A percentile compares a stretch with the other conserved stretches of the same genome.
Evolutionary conservation across 2,888 invertebrate genomes (phyloP).

Genomic region (Pandemis heparana): DNA sequence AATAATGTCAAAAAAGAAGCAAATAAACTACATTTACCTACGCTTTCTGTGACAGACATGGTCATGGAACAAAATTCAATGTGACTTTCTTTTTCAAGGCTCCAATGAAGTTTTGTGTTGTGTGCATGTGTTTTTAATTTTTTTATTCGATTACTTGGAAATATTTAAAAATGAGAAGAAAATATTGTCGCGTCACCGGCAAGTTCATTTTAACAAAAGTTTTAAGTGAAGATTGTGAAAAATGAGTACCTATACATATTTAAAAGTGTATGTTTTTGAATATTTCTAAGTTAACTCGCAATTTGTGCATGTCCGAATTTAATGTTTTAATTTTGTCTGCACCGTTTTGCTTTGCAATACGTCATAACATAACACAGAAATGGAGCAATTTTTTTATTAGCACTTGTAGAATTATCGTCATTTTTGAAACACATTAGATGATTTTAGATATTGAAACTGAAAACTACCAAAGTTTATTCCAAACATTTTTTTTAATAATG

Average conservation of each 20-base stretch:
- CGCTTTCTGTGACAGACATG: neutral
- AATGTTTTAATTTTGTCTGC: constrained; percentile 58
- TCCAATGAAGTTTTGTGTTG: constrained; percentile 39
- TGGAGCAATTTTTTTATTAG: constrained; percentile 59
- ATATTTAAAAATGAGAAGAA: neutral
- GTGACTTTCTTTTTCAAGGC: neutral
- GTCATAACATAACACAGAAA: constrained; percentile 51
- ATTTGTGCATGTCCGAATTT: constrained; percentile 39
- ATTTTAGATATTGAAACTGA: neutral
- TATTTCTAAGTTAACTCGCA: constrained; percentile 20
- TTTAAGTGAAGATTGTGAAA: neutral
- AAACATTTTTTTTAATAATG: neutral
- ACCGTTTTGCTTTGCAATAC: constrained; percentile 52
- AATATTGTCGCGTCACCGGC: no score
- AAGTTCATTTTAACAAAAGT: no score
- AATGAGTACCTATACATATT: no score
- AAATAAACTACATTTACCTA: no score
- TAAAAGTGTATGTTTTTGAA: neutral
- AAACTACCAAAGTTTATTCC: no score
- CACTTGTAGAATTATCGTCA: constrained; percentile 64
- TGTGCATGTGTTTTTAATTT: constrained; percentile 68
- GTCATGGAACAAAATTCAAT: neutral
- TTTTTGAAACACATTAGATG: constrained; percentile 22
- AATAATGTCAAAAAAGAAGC: no score
- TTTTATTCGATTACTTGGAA: constrained; percentile 24